These are phyloP conservation scores for Phataginus tetradactyla DNA, from an alignment of 2,797 vertebrate genomes.

Conservation along the genomic window DNA sequence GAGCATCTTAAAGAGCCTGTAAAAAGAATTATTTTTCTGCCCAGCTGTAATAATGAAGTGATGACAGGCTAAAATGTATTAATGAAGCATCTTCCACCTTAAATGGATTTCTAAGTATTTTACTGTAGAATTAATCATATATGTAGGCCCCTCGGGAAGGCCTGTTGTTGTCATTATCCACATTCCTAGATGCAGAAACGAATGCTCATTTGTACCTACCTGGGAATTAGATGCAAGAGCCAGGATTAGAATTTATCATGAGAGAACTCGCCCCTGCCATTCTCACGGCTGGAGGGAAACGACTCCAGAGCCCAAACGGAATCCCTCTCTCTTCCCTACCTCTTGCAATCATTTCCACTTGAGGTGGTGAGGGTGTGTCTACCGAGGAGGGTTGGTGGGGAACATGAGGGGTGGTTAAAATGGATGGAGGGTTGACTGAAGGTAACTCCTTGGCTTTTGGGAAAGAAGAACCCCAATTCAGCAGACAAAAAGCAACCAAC, in stretches of 20 bases:
- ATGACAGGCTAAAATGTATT: conserved; percentile 66
- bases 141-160: conserved; percentile 44
- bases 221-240: conserved; percentile 69
- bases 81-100: conserved; percentile 74
- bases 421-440: neutral
- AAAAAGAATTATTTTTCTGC: conserved; percentile 54
- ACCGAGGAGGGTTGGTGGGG: neutral
- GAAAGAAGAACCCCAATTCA: neutral
- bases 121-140: conserved; percentile 75
- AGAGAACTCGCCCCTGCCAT: conserved; percentile 14
- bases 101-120: conserved; percentile 80
- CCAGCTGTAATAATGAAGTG: conserved; percentile 44
- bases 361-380: neutral
- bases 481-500: neutral
- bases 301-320: neutral
- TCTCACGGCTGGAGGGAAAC: conserved; percentile 7
- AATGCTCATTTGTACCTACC: conserved; percentile 73
- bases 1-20: conserved; percentile 25
- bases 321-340: neutral
- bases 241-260: conserved; percentile 61
- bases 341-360: neutral
- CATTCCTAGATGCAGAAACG: conserved; percentile 67
- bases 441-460: neutral
- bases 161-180: conserved; percentile 65
- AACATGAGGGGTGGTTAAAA: neutral